These are phyloP conservation scores for Pseudorhombus dupliciocellatus DNA, from an alignment of 2,113 vertebrate genomes.

Conservation along the genomic window DNA sequence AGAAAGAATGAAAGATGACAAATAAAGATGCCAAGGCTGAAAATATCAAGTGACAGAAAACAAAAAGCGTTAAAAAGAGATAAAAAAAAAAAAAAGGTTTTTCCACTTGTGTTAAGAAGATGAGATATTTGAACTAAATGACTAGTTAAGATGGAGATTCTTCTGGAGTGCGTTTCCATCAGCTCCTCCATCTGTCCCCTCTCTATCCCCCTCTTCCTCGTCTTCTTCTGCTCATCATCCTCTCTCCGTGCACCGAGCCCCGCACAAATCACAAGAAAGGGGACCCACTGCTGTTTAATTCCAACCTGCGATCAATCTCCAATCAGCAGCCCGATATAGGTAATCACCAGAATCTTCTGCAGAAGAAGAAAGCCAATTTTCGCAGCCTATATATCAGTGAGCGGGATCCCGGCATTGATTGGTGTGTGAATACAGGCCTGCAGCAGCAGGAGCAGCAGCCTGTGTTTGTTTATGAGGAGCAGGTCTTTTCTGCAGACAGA, in stretches of 20 bases:
- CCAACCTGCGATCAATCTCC: constrained; percentile 73
- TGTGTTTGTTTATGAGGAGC: constrained; percentile 70
- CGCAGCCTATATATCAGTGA: constrained; percentile 44
- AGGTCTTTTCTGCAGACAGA: constrained; percentile 57
- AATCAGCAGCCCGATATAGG: constrained; percentile 69
- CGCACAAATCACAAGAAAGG: constrained; percentile 55
- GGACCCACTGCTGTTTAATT: constrained; percentile 65
- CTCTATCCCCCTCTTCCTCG: background rate
- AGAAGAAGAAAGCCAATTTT: constrained; percentile 74
- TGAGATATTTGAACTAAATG: constrained; percentile 9
- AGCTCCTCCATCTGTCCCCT: background rate
- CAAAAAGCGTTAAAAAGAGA: background rate
- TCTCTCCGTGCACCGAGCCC: constrained; percentile 43
- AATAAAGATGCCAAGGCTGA: too few species aligned
- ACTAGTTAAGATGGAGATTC: constrained; percentile 43
- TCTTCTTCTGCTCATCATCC: background rate
- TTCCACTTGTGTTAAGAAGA: constrained; percentile 23
- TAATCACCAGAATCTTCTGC: constrained; percentile 73
- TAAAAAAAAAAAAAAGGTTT: background rate
- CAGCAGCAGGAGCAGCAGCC: constrained; percentile 22
- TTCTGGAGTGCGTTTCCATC: constrained; percentile 6
- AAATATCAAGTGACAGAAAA: too few species aligned
- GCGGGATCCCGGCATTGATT: constrained; percentile 72
- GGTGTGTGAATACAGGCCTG: constrained; percentile 58
- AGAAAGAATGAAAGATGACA: too few species aligned